Conservation (phyloP, 2,113 vertebrate genomes). For the Oophaga pumilio region DNA sequence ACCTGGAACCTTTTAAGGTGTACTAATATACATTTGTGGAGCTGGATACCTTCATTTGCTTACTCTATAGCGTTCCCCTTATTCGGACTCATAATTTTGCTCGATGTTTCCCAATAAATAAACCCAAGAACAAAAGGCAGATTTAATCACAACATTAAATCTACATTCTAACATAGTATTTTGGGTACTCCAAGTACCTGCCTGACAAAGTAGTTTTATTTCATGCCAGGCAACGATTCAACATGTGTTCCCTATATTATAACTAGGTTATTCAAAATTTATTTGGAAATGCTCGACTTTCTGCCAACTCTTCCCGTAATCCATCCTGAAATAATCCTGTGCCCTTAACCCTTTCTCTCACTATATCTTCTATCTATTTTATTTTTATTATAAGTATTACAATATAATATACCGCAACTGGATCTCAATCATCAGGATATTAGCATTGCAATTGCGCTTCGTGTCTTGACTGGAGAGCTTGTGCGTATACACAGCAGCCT, state of each 20-base stretch:
- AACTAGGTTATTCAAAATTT: neutral
- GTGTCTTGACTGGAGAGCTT: too few species aligned
- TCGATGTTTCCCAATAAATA: neutral
- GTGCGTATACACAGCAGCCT: too few species aligned
- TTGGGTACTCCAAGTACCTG: slow-evolving; percentile 1
- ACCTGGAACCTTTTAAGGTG: too few species aligned
- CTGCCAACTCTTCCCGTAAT: slow-evolving; percentile 5
- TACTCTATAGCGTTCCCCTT: neutral
- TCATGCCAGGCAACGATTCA: neutral
- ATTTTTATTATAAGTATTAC: neutral
- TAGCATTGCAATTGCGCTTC: too few species aligned
- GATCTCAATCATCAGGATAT: too few species aligned
- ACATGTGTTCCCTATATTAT: slow-evolving; percentile 12
- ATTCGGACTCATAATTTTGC: neutral
- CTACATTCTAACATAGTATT: neutral
- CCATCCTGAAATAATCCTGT: neutral
- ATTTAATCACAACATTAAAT: neutral
- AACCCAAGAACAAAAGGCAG: neutral
- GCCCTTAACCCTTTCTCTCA: neutral
- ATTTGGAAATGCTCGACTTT: neutral
- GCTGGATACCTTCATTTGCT: too few species aligned
- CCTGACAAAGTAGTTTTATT: neutral
- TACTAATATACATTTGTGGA: too few species aligned
- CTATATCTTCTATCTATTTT: neutral
- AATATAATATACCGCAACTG: too few species aligned